A percentile compares a stretch with the other conserved stretches of the same genome.
These are phyloP conservation scores for Cephus nigrinus DNA, from an alignment of 2,888 invertebrate species.

Conservation along the genomic window DNA sequence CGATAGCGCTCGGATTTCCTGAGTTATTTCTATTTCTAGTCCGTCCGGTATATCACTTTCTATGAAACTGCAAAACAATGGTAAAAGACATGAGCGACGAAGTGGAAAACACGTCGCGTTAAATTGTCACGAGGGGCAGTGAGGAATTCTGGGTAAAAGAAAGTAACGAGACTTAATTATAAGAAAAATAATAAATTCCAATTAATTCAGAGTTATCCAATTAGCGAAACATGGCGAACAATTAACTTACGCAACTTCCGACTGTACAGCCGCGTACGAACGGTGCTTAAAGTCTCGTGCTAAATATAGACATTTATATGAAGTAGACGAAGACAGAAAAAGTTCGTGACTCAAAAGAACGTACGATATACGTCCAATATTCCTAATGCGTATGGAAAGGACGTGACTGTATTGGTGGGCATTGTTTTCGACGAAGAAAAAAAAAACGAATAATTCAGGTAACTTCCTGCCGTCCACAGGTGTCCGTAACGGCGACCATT, in stretches of 20 bases:
- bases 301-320: neutral
- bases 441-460: neutral
- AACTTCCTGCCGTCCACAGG: neutral
- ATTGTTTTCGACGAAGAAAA: neutral
- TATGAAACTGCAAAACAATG: neutral
- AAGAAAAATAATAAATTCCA: neutral
- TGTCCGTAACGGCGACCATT: neutral
- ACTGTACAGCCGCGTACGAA: neutral
- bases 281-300: neutral
- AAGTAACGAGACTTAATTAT: neutral
- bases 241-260: neutral
- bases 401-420: neutral
- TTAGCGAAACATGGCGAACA: neutral
- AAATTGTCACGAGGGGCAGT: neutral
- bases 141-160: neutral
- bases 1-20: neutral
- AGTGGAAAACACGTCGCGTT: neutral
- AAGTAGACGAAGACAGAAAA: neutral
- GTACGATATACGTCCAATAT: neutral
- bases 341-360: neutral
- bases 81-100: neutral
- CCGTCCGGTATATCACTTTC: neutral
- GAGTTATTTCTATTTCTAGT: neutral
- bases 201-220: neutral
- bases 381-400: neutral